Percentiles rank a stretch among this genome's conserved stretches.
phyloP scores from a whole-genome alignment of 2,113 vertebrate species.

The Cacatua alba region DNA sequence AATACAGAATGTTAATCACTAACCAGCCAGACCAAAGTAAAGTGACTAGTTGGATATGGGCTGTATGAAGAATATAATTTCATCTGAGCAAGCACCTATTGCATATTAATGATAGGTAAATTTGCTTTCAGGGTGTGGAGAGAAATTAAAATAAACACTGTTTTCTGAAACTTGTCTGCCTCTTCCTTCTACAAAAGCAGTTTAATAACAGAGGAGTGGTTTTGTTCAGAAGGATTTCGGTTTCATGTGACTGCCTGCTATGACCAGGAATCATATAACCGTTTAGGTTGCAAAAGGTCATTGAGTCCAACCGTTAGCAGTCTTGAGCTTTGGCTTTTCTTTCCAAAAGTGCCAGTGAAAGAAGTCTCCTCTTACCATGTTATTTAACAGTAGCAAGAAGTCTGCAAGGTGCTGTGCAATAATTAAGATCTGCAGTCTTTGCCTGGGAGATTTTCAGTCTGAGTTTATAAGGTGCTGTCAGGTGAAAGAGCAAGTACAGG shows the following conservation, averaged over 20 bases:
- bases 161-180: not conserved
- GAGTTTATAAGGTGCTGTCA: slow-evolving; percentile 18
- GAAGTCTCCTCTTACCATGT: not conserved
- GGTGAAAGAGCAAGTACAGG: slow-evolving; percentile 53
- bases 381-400: not conserved
- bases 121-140: slow-evolving; percentile 50
- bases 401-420: not conserved
- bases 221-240: not conserved
- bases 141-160: slow-evolving; percentile 46
- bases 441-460: not conserved
- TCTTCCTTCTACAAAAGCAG: not conserved
- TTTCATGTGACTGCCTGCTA: not conserved
- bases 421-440: not conserved
- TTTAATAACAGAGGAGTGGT: slow-evolving; percentile 17
- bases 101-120: slow-evolving; percentile 36
- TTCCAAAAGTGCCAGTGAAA: not conserved
- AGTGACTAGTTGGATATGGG: not conserved
- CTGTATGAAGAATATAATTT: not conserved
- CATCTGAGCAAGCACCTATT: not conserved
- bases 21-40: slow-evolving; percentile 26
- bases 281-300: not conserved
- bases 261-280: not conserved
- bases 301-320: not conserved
- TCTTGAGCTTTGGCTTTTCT: not conserved
- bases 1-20: not conserved